phyloP scores from a whole-genome alignment of 2,797 vertebrate species.

The Argentina silus region DNA sequence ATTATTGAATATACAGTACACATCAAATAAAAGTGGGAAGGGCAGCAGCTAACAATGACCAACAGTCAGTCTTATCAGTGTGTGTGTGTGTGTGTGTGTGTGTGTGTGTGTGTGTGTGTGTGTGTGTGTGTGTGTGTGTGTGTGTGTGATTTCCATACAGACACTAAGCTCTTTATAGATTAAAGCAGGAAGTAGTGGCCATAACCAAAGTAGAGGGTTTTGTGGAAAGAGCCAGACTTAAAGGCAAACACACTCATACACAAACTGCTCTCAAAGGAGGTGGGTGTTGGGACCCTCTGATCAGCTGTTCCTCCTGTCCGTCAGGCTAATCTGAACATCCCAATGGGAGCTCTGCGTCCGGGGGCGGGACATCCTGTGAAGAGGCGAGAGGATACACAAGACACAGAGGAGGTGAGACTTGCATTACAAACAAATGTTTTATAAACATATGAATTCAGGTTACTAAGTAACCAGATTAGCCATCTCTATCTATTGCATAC shows the following conservation, averaged over 20 bases:
- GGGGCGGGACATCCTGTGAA: conserved; percentile 93
- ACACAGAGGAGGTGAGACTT: conserved; percentile 86
- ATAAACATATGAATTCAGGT: too few species aligned
- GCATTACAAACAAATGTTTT: too few species aligned
- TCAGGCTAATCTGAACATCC: conserved; percentile 98
- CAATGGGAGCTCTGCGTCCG: conserved; percentile 96
- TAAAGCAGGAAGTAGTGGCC: conserved; percentile 47
- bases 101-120: conserved; percentile 23
- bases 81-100: conserved; percentile 23
- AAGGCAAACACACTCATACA: neutral
- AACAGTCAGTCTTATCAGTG: neutral
- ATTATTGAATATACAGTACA: too few species aligned
- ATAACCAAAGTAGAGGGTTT: conserved; percentile 52
- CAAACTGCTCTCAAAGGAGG: conserved; percentile 2
- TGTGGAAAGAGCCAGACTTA: conserved; percentile 40
- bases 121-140: conserved; percentile 20
- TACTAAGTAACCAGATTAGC: too few species aligned
- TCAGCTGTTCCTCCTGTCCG: conserved; percentile 57
- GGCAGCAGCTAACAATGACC: too few species aligned
- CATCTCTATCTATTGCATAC: too few species aligned
- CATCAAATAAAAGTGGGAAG: too few species aligned
- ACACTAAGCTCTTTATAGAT: conserved; percentile 44
- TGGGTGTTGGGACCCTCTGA: conserved; percentile 47
- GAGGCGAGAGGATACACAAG: conserved; percentile 90
- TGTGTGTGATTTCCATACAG: conserved; percentile 63